phyloP scores from a whole-genome alignment of 2,888 invertebrate genomes.

The Pristionchus exspectatus region DNA sequence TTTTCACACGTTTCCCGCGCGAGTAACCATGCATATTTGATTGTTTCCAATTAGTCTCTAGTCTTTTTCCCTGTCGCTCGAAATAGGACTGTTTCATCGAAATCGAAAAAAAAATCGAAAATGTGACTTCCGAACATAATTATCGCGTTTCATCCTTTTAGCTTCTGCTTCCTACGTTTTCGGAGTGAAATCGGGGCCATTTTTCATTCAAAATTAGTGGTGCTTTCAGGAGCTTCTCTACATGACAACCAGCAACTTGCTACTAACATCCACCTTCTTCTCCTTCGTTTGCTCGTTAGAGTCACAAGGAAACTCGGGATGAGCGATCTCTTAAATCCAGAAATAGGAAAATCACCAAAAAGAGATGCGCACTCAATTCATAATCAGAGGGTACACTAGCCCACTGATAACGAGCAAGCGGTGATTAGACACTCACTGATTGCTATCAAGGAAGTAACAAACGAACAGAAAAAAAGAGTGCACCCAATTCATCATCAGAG shows the following conservation, averaged over 20 bases:
- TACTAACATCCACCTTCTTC: background rate
- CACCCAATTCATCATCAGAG: no score
- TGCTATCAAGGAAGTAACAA: no score
- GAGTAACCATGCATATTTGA: background rate
- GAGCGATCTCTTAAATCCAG: background rate
- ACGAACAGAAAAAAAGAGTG: no score
- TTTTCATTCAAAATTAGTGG: constrained; percentile 5
- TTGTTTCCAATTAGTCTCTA: background rate
- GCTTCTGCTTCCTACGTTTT: background rate
- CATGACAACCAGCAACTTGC: background rate
- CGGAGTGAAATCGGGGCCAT: background rate
- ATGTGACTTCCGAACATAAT: background rate
- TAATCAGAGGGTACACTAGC: no score
- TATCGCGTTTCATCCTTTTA: background rate
- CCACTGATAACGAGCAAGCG: no score
- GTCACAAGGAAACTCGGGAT: constrained; percentile 1
- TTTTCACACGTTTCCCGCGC: background rate
- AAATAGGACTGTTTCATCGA: background rate
- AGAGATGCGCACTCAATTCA: no score
- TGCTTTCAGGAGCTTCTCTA: background rate
- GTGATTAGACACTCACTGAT: no score
- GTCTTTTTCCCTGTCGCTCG: background rate
- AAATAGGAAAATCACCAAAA: background rate
- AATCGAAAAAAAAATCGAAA: background rate
- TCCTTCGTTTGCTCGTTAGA: background rate